Conservation (phyloP, 2,888 invertebrate species). For the Lepeophtheirus nordmannii region DNA sequence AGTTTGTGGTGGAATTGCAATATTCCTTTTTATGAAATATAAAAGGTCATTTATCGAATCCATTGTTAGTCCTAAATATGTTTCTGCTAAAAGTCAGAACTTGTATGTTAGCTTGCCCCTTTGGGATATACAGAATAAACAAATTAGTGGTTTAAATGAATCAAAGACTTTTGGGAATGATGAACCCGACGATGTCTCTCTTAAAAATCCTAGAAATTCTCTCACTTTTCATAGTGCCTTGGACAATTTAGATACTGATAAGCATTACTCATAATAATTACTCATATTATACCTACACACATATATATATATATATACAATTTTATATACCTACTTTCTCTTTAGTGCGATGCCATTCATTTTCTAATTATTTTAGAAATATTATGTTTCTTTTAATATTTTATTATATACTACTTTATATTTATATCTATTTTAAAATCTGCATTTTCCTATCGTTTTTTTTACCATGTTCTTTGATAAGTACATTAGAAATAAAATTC, state of each 20-base stretch:
- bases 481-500: too few species aligned
- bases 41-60: constrained; percentile 30
- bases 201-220: neutral
- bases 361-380: too few species aligned
- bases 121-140: constrained; percentile 27
- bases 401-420: too few species aligned
- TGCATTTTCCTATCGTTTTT: too few species aligned
- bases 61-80: constrained; percentile 61
- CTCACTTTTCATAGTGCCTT: constrained; percentile 5
- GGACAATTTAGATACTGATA: neutral
- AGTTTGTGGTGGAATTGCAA: constrained; percentile 35
- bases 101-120: constrained; percentile 29
- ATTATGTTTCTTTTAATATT: too few species aligned
- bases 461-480: too few species aligned
- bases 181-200: neutral
- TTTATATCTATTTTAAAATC: too few species aligned
- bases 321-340: too few species aligned
- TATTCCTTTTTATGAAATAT: constrained; percentile 36
- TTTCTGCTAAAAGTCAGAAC: constrained; percentile 37
- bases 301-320: too few species aligned
- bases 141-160: constrained; percentile 6
- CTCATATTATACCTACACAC: too few species aligned
- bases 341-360: too few species aligned
- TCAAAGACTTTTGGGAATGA: neutral
- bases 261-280: neutral